Evolutionary conservation across 2,888 invertebrate species (phyloP), one percentile per base, ranked within the genome.

Genomic region (Sminthurides aquaticus): DNA sequence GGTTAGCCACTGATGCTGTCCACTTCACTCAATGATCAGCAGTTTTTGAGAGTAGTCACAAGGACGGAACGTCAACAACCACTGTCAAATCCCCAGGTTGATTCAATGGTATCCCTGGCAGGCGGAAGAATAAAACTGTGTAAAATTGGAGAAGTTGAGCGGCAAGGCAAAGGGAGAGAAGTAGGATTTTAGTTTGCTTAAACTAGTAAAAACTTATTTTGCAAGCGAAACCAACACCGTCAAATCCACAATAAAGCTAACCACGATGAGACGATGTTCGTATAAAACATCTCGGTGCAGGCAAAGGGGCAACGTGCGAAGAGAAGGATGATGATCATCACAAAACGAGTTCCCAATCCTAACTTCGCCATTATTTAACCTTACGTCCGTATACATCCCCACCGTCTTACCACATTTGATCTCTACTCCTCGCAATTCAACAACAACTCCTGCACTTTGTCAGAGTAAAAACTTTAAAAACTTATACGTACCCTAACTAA

Each of bases 361-460:
- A 52, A 22, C 52, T 15, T 52, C 20, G 52, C 52, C 52, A 52
- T 52, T 52, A 52, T 20, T 52, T 52, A 52, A 52, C 52, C 52
- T 52, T 52, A 52, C 43, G 5, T 34, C 43, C 5, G 43, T 34
- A 34, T 15, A 34, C 43, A 34, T 34, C 43, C 43, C 5, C 43
- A 5, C 8, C 43, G 15, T 34, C 43, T 34, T 34, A 34, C 43
- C 43, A 34, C 43, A 34, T 34, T 34, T 34, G 43, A 34, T 34
- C 43, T 15, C 43, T 34, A 34, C 5, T 34, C 43, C 43, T 15
- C 15, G 15, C 43, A 34, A 5, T 34, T 34, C 43, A 34, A 5
- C 43, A 34, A 11, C 43, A 34, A 34, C 43, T 34, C 15, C 43
- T 34, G 43, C 43, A 34, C 43, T 34, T 34, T 34, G 15, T 15